These are phyloP conservation scores for Microtus montanus DNA, from an alignment of 2,113 vertebrate species.

Conservation along the genomic window DNA sequence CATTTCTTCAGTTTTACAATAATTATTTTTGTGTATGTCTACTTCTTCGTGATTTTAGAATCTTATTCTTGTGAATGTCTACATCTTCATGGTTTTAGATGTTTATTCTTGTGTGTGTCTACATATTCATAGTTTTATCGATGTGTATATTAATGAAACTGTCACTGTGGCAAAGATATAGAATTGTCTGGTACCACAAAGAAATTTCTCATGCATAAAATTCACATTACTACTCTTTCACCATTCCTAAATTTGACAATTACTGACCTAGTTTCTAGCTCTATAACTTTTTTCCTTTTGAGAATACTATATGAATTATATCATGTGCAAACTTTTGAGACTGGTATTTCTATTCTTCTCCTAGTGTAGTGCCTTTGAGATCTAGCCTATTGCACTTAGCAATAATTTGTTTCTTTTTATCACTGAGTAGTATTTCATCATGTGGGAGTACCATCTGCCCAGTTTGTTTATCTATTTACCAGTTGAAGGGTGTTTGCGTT, in stretches of 20 bases:
- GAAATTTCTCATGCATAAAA: neutral
- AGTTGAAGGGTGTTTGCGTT: neutral
- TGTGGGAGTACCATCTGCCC: neutral
- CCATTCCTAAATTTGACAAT: neutral
- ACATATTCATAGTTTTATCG: neutral
- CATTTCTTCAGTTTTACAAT: neutral
- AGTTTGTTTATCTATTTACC: neutral
- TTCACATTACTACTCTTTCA: fast-evolving
- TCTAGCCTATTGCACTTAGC: neutral
- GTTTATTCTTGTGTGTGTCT: neutral
- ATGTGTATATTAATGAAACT: neutral
- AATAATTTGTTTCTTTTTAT: slow-evolving; percentile 5
- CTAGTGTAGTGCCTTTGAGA: neutral
- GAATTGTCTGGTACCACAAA: neutral
- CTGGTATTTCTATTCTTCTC: neutral
- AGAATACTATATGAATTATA: neutral
- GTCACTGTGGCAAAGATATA: neutral
- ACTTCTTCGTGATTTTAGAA: neutral
- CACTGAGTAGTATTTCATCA: neutral
- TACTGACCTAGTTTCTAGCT: neutral
- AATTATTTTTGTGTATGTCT: neutral
- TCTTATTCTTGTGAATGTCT: neutral
- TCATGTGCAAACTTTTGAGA: neutral
- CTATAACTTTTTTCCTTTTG: neutral
- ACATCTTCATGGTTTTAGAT: neutral